These are phyloP conservation scores for Lamprotornis superbus DNA, from an alignment of 2,113 vertebrate genomes.

Conservation along the genomic window DNA sequence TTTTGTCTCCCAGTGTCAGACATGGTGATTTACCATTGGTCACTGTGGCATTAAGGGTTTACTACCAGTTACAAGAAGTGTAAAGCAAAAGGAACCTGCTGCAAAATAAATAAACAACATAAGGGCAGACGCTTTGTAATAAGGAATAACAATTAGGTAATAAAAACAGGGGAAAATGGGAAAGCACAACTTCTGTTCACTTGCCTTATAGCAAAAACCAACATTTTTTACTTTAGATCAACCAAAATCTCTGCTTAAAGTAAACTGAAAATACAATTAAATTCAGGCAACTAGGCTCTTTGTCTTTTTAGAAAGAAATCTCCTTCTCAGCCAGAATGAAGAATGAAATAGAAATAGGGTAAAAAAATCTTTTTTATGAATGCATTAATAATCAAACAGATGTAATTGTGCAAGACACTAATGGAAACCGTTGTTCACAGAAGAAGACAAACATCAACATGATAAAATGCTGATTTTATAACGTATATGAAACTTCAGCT, in stretches of 20 bases:
- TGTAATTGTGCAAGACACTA: neutral
- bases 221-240: neutral
- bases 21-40: neutral
- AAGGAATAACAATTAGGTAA: conserved; percentile 4
- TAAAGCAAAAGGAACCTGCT: neutral
- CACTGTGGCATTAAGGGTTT: neutral
- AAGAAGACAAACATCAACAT: neutral
- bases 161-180: neutral
- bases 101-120: neutral
- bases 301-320: conserved; percentile 22
- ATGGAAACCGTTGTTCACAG: neutral
- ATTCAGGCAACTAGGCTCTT: conserved; percentile 3
- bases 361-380: neutral
- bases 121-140: neutral
- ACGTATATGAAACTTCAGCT: neutral
- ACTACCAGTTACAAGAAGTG: neutral
- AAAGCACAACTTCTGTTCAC: conserved; percentile 7
- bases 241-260: neutral
- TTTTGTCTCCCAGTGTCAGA: conserved; percentile 35
- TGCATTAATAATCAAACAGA: neutral
- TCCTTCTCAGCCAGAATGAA: neutral
- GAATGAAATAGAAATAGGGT: neutral
- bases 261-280: conserved; percentile 1
- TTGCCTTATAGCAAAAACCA: neutral
- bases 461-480: neutral